Percentiles rank a stretch among this genome's conserved stretches.
Evolutionary conservation across 2,113 vertebrate species (phyloP).

Genomic region (Psilopsiagon aurifrons): DNA sequence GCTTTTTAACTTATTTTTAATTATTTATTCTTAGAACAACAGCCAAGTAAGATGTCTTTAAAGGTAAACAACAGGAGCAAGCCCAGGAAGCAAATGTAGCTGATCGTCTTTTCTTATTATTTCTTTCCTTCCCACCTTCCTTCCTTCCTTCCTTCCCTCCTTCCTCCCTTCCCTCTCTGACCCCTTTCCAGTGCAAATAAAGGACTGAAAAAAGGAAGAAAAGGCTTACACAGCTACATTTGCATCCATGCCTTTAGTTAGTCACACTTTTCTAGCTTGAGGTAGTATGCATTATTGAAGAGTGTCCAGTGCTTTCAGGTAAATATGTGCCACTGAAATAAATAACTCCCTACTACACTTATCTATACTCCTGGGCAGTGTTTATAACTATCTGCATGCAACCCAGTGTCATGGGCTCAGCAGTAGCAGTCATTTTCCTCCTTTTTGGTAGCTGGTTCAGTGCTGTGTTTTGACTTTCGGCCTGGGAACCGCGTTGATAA

Average conservation of each 20-base stretch:
- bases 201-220: neutral
- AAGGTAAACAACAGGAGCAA: neutral
- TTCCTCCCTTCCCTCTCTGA: neutral
- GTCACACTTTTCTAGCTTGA: slow-evolving; percentile 18
- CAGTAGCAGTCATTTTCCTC: too few species aligned
- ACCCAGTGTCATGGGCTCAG: too few species aligned
- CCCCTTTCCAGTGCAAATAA: neutral
- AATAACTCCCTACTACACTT: neutral
- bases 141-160: too few species aligned
- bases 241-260: neutral
- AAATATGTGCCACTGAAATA: slow-evolving; percentile 22
- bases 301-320: neutral
- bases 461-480: too few species aligned
- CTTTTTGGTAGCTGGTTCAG: too few species aligned
- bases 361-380: neutral
- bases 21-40: neutral
- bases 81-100: neutral
- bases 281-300: slow-evolving; percentile 54
- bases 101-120: neutral
- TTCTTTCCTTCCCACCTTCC: neutral
- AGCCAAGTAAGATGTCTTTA: neutral
- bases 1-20: neutral
- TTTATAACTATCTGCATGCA: neutral
- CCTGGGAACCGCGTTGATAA: too few species aligned
- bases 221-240: slow-evolving; percentile 10